These are phyloP conservation scores for Florisuga fusca DNA, from an alignment of 2,797 vertebrate genomes.

Conservation along the genomic window DNA sequence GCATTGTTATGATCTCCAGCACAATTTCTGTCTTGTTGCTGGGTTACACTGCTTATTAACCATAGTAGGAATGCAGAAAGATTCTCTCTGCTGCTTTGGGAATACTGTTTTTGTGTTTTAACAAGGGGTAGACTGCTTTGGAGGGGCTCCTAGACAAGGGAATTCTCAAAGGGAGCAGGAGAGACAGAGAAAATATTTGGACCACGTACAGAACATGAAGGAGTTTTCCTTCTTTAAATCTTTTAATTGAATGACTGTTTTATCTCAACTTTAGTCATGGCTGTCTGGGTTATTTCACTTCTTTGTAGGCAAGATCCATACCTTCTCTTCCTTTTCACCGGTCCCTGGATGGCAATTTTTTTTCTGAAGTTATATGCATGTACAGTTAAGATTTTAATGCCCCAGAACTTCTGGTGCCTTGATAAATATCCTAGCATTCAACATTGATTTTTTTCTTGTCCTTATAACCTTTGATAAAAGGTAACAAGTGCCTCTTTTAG, in stretches of 20 bases:
- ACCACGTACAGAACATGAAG: slow-evolving; percentile 22
- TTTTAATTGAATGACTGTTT: slow-evolving; percentile 52
- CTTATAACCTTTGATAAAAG: background rate
- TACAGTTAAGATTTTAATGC: slow-evolving; percentile 10
- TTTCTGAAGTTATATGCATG: slow-evolving; percentile 6
- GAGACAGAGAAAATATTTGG: slow-evolving; percentile 8
- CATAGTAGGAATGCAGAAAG: slow-evolving; percentile 6
- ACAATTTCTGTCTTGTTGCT: slow-evolving; percentile 2
- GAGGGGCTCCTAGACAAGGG: background rate
- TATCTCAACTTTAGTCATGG: slow-evolving; percentile 55
- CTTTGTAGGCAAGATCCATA: background rate
- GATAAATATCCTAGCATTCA: background rate
- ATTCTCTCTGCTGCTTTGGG: background rate
- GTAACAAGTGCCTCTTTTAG: background rate
- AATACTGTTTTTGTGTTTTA: slow-evolving; percentile 39
- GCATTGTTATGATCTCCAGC: background rate
- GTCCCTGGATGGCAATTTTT: slow-evolving; percentile 25
- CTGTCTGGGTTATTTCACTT: slow-evolving; percentile 24
- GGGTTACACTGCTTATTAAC: slow-evolving; percentile 19
- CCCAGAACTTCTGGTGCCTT: background rate
- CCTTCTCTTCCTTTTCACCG: background rate
- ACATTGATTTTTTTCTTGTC: background rate
- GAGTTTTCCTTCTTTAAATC: slow-evolving; percentile 47
- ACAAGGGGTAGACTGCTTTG: slow-evolving; percentile 5
- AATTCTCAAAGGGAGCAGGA: slow-evolving; percentile 54